These are phyloP conservation scores for Capitella teleta DNA, from an alignment of 1,140 invertebrate species.

Conservation along the genomic window DNA sequence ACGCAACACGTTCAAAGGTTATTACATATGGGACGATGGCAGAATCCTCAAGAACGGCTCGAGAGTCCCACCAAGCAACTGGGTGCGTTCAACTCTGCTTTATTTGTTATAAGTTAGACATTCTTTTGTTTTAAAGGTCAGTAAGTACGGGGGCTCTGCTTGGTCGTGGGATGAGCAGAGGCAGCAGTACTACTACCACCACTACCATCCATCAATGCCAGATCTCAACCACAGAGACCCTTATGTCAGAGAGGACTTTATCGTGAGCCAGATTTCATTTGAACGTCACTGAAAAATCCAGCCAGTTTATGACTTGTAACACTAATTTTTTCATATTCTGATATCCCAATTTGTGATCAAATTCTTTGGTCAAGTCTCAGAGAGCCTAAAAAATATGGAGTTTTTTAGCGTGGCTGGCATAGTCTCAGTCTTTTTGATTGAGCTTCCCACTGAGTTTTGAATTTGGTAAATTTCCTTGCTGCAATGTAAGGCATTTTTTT, in stretches of 20 bases:
- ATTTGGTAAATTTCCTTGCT: too few relatives aligned
- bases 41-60: conserved; percentile 27
- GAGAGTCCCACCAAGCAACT: conserved; percentile 60
- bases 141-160: conserved; percentile 42
- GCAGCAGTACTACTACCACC: conserved; percentile 60
- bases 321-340: too few relatives aligned
- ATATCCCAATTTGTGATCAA: too few relatives aligned
- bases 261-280: too few relatives aligned
- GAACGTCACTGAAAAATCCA: too few relatives aligned
- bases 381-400: too few relatives aligned
- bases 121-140: conserved; percentile 3
- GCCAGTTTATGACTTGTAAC: too few relatives aligned
- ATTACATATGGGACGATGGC: conserved; percentile 26
- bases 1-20: conserved; percentile 48
- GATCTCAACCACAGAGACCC: conserved; percentile 59
- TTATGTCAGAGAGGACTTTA: conserved; percentile 43
- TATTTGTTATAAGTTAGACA: not conserved
- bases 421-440: too few relatives aligned
- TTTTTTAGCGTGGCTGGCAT: too few relatives aligned
- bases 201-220: conserved; percentile 57
- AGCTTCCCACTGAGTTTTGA: too few relatives aligned
- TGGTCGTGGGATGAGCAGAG: conserved; percentile 56
- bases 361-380: too few relatives aligned
- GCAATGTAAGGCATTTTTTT: too few relatives aligned
- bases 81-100: conserved; percentile 39